Percentiles rank a stretch among this genome's conserved stretches.
phyloP scores from a whole-genome alignment of 2,888 invertebrate genomes.

The Prenolepis imparis region DNA sequence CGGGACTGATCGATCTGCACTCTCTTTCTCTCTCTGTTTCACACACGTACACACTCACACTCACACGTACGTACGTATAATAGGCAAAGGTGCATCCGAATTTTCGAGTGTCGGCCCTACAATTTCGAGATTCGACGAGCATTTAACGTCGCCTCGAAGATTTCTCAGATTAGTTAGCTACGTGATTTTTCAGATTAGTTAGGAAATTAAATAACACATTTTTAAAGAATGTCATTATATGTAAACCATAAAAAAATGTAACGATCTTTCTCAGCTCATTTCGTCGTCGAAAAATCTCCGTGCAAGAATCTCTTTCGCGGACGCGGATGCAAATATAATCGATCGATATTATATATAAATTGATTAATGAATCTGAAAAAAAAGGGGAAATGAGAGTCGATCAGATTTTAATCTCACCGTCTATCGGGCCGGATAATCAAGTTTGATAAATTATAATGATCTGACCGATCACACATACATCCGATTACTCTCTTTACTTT shows the following conservation, averaged over 20 bases:
- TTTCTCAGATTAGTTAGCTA: constrained; percentile 2
- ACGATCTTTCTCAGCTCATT: constrained; percentile 39
- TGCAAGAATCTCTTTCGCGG: background rate
- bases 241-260: constrained; percentile 66
- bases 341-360: background rate
- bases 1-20: constrained; percentile 10
- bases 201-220: constrained; percentile 59
- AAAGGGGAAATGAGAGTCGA: background rate
- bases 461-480: background rate
- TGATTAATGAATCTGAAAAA: background rate
- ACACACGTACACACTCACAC: background rate
- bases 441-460: background rate
- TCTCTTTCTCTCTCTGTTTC: background rate
- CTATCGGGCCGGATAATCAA: background rate
- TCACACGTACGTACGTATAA: background rate
- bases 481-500: background rate
- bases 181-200: constrained; percentile 33
- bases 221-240: constrained; percentile 62
- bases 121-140: constrained; percentile 42
- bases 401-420: background rate
- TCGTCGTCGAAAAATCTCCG: constrained; percentile 18
- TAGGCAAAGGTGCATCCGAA: constrained; percentile 19
- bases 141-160: constrained; percentile 58
- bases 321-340: background rate
- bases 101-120: constrained; percentile 11